Conservation (phyloP, 2,888 invertebrate species). For the Cephus spinipes region DNA sequence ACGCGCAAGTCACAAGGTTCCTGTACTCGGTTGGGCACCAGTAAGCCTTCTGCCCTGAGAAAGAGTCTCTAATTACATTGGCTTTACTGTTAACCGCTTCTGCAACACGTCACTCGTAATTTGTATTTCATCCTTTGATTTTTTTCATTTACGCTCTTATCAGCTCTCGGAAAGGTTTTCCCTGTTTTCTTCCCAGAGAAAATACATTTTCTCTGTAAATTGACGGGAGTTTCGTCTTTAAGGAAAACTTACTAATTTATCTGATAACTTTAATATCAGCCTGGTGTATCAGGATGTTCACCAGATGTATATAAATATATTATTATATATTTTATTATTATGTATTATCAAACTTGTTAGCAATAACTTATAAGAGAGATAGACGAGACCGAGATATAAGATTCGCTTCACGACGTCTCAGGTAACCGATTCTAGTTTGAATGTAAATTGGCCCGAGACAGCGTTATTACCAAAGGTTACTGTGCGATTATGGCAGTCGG, state of each 20-base stretch:
- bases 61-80: conserved; percentile 16
- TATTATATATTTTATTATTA: neutral
- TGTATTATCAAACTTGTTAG: neutral
- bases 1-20: neutral
- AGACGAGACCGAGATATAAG: no score
- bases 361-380: neutral
- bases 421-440: neutral
- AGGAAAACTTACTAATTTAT: neutral
- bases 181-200: neutral
- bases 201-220: neutral
- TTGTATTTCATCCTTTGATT: neutral
- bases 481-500: neutral
- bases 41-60: conserved; percentile 16
- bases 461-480: neutral
- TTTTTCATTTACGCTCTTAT: neutral
- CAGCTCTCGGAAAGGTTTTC: neutral
- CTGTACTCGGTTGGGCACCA: neutral
- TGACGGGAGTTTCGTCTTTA: neutral
- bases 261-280: neutral
- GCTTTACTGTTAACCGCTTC: conserved; percentile 15
- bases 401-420: neutral
- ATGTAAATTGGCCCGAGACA: neutral
- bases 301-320: neutral
- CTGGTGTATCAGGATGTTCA: neutral
- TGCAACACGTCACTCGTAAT: neutral